phyloP scores from a whole-genome alignment of 2,888 invertebrate genomes.

The Drosophila aldrichi region DNA sequence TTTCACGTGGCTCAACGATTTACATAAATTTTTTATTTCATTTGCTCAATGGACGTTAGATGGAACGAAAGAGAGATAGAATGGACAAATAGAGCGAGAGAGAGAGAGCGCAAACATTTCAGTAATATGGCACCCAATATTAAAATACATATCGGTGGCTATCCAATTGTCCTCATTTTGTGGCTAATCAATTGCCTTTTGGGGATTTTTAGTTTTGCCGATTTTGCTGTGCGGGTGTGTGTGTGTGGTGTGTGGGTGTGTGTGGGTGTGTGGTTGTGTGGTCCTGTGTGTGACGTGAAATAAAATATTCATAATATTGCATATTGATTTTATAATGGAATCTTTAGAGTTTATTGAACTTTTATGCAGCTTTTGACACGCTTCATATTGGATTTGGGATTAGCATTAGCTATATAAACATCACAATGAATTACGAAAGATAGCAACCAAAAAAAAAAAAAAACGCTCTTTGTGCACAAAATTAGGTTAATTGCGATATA shows the following conservation, averaged over 20 bases:
- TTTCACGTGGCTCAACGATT: conserved; percentile 60
- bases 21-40: conserved; percentile 71
- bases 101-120: background rate
- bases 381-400: conserved; percentile 38
- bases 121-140: conserved; percentile 32
- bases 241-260: too few relatives aligned
- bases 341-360: conserved; percentile 58
- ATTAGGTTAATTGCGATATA: conserved; percentile 32
- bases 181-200: conserved; percentile 70
- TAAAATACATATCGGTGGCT: conserved; percentile 53
- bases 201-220: conserved; percentile 53
- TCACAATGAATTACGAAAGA: conserved; percentile 20
- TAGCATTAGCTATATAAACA: conserved; percentile 52
- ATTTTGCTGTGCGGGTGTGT: conserved; percentile 22
- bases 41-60: conserved; percentile 46
- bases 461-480: conserved; percentile 7
- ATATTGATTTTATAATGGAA: conserved; percentile 70
- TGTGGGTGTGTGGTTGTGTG: conserved; percentile 13
- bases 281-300: conserved; percentile 22
- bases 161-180: conserved; percentile 51
- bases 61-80: background rate
- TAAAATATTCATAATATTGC: conserved; percentile 69
- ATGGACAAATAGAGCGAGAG: background rate
- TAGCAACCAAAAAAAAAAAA: conserved; percentile 16
- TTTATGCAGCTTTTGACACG: conserved; percentile 40